A percentile compares a stretch with the other conserved stretches of the same genome.
phyloP scores from a whole-genome alignment of 2,888 invertebrate genomes.

The Ctenicera cuprea region DNA sequence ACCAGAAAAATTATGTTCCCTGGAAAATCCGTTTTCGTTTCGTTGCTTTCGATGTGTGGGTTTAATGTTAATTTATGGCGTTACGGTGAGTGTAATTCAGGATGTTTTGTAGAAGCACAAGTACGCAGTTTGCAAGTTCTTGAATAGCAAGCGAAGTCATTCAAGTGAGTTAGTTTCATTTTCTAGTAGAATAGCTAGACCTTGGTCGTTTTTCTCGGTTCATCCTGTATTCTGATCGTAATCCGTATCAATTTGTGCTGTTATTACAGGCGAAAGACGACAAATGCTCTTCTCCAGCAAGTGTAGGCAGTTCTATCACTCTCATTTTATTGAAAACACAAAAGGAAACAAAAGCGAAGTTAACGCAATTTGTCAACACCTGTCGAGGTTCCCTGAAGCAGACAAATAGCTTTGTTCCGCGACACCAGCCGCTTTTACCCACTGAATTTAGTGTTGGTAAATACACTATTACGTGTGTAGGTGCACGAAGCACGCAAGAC shows the following conservation, averaged over 20 bases:
- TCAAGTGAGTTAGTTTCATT: background rate
- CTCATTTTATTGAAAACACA: constrained; percentile 45
- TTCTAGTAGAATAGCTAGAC: no score
- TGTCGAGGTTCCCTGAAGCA: constrained; percentile 46
- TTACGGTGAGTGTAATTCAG: background rate
- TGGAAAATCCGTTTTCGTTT: no score
- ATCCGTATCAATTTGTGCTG: no score
- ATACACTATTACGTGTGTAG: constrained; percentile 39
- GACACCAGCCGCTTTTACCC: constrained; percentile 34
- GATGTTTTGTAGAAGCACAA: background rate
- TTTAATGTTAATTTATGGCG: background rate
- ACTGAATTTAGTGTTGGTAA: constrained; percentile 42
- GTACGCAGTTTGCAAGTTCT: constrained; percentile 2
- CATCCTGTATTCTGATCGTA: no score
- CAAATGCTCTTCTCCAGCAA: background rate
- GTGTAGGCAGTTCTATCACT: constrained; percentile 16
- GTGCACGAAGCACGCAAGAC: constrained; percentile 20
- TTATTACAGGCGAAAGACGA: no score
- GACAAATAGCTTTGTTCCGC: constrained; percentile 45
- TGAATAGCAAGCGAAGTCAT: background rate
- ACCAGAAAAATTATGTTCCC: no score
- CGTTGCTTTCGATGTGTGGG: no score
- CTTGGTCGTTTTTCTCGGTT: no score
- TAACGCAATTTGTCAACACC: constrained; percentile 52
- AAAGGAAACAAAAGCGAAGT: constrained; percentile 45